Evolutionary conservation across 1,140 invertebrate species (phyloP).

Genomic region (Scaptomyza hsui): DNA sequence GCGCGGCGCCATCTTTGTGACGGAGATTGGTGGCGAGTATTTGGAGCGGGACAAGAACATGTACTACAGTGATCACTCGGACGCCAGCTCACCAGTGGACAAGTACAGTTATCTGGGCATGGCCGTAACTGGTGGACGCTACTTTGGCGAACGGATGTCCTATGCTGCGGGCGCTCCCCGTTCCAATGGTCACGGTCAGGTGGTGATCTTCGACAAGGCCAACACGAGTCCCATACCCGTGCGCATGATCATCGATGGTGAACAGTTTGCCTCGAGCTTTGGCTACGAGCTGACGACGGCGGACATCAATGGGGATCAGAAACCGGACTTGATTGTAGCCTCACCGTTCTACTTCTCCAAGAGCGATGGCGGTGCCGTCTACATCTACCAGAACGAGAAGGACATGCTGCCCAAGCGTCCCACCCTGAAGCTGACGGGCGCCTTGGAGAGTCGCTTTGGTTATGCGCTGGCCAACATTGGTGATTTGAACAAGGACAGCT

Average conservation of each 20-base stretch:
- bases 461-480: constrained; percentile 93
- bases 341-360: constrained; percentile 95
- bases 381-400: constrained; percentile 91
- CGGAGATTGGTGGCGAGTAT: constrained; percentile 90
- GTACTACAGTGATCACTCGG: constrained; percentile 89
- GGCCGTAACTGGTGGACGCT: constrained; percentile 93
- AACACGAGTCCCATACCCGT: constrained; percentile 87
- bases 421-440: constrained; percentile 88
- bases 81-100: constrained; percentile 89
- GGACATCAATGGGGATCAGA: constrained; percentile 95
- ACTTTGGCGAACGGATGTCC: constrained; percentile 88
- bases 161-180: constrained; percentile 95
- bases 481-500: constrained; percentile 96
- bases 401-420: constrained; percentile 85
- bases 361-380: constrained; percentile 94
- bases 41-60: constrained; percentile 90
- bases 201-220: constrained; percentile 90
- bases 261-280: constrained; percentile 95
- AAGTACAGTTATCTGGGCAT: constrained; percentile 95
- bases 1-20: constrained; percentile 93
- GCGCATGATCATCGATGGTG: constrained; percentile 89
- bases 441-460: constrained; percentile 92
- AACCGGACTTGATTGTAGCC: constrained; percentile 93
- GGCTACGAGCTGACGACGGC: constrained; percentile 93
- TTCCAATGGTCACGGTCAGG: constrained; percentile 93